Percentiles rank a stretch among this genome's conserved stretches.
Conservation (phyloP, 2,888 invertebrate species). For the Pristionchus exspectatus region DNA sequence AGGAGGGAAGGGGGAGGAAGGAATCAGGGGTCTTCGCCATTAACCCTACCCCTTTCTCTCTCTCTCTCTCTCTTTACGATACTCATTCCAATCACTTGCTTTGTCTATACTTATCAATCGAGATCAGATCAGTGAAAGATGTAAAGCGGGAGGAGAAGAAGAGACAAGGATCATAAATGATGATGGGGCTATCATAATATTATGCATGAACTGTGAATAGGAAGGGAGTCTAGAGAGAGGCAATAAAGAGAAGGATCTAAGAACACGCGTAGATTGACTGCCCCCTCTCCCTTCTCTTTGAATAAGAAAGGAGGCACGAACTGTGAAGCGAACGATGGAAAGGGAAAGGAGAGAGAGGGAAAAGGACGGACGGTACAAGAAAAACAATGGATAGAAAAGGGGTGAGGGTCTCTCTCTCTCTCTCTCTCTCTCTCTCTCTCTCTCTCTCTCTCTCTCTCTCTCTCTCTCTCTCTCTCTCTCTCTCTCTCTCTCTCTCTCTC, state of each 20-base stretch:
- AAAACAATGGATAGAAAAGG: background rate
- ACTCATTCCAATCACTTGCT: background rate
- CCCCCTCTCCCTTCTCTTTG: background rate
- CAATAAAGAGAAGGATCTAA: background rate
- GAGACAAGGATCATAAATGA: slow-evolving; percentile 1
- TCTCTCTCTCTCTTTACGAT: slow-evolving; percentile 1
- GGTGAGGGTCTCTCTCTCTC: background rate
- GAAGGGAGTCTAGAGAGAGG: background rate
- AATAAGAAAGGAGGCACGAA: background rate
- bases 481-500: background rate
- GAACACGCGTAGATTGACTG: background rate
- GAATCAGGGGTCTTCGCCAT: slow-evolving; percentile 19
- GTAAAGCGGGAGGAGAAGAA: background rate
- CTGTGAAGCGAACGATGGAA: background rate
- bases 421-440: too few species aligned
- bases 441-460: too few species aligned
- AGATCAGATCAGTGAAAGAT: background rate
- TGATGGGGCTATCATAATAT: background rate
- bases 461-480: too few species aligned
- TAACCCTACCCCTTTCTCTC: slow-evolving; percentile 2
- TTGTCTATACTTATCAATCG: background rate
- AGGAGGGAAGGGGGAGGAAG: slow-evolving; percentile 20
- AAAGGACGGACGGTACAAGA: background rate
- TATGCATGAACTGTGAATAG: background rate
- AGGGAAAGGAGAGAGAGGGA: background rate